Conservation (phyloP, 1,140 invertebrate species). For the Yoshiicerus persimilis region DNA sequence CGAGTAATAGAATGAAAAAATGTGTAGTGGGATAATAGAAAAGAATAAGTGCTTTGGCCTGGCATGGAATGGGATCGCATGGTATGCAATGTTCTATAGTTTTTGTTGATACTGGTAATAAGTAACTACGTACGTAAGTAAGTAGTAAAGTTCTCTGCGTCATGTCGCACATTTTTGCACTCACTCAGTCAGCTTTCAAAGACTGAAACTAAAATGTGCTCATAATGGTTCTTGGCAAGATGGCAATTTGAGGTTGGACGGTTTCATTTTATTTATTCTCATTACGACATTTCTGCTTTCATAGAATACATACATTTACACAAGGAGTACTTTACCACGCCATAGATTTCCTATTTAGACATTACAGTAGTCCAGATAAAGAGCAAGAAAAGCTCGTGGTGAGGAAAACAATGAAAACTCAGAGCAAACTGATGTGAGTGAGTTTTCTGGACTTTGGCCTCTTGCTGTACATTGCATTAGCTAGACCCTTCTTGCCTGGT, state of each 20-base stretch:
- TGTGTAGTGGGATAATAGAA: neutral
- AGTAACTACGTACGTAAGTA: neutral
- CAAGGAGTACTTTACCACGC: neutral
- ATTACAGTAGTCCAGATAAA: neutral
- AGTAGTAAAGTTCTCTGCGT: neutral
- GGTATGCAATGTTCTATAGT: neutral
- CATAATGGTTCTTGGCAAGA: slow-evolving; percentile 13
- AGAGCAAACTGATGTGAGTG: neutral
- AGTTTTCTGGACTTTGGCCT: neutral
- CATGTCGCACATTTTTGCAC: slow-evolving; percentile 2
- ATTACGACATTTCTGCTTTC: neutral
- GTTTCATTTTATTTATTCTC: slow-evolving; percentile 11
- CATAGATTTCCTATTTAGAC: neutral
- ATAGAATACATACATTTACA: neutral
- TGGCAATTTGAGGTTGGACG: slow-evolving; percentile 2
- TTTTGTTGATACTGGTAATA: neutral
- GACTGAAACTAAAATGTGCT: neutral
- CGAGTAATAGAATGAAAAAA: neutral
- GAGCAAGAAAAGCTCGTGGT: neutral
- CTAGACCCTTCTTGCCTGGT: neutral
- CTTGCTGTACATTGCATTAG: neutral
- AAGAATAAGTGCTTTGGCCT: neutral
- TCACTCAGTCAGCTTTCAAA: neutral
- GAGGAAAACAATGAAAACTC: neutral
- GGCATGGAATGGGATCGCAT: neutral